These are phyloP conservation scores for Pherbina coryleti DNA, from an alignment of 2,888 invertebrate species.

Conservation along the genomic window DNA sequence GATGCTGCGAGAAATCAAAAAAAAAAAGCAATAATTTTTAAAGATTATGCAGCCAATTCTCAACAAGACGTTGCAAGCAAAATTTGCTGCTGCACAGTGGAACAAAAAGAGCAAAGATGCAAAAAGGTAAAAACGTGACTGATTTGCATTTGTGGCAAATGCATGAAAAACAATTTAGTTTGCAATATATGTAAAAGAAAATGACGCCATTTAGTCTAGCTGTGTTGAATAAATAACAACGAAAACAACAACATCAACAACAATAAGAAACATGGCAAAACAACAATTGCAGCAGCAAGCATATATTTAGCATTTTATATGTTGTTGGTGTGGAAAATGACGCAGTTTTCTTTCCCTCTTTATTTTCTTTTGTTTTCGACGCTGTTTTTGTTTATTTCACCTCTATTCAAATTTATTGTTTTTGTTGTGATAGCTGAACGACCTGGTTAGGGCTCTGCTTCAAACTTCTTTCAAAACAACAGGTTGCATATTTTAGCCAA, in stretches of 20 bases:
- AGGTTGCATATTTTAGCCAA: not conserved
- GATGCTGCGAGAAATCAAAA: no score
- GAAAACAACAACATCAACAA: constrained; percentile 3
- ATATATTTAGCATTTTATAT: not conserved
- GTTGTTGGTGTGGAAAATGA: not conserved
- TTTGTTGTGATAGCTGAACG: constrained; percentile 6
- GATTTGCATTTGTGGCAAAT: not conserved
- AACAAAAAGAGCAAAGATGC: not conserved
- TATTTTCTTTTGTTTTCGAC: not conserved
- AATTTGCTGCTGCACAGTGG: constrained; percentile 10
- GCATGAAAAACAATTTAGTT: not conserved
- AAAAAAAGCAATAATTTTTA: no score
- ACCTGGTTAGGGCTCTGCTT: constrained; percentile 12
- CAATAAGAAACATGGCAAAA: not conserved
- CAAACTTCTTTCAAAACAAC: not conserved
- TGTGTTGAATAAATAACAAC: not conserved
- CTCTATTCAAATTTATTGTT: not conserved
- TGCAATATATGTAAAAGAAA: not conserved
- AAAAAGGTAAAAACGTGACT: not conserved
- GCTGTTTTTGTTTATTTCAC: not conserved
- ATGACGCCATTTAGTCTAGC: constrained; percentile 30
- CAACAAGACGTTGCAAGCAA: not conserved
- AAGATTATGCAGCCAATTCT: no score
- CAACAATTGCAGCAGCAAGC: not conserved
- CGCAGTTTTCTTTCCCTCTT: not conserved